Base-by-base conservation (phyloP, 1,140 invertebrate genomes). In the Ceratina japonica region DNA sequence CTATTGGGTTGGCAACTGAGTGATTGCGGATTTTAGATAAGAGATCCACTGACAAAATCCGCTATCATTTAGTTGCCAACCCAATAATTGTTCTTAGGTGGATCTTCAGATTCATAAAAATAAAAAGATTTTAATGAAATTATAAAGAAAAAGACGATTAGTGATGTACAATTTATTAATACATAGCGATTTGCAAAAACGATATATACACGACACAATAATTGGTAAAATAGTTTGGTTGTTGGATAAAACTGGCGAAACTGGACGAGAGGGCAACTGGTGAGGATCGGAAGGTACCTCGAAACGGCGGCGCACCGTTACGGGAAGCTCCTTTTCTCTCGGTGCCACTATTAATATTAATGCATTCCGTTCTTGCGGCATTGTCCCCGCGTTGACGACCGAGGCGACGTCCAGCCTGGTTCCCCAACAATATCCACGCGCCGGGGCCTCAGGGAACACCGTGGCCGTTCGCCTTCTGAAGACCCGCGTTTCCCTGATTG, bases 331-430 rank as follows among this genome's bases (percentile, higher is more conserved):
- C 75, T 44, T 44, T 44, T 10, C 37, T 44, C 37, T 44, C 70
- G 58, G 79, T 81, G 65, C 64, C 75, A 79, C 76, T 87, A 89
- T 89, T 87, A 88, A 89, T 89, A 89, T 89, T 89, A 88, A 89
- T 89, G 84, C 88, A 87, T 89, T 89, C 87, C 84, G 54, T 87
- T 83, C 79, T 79, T 79, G 79, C 70, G 74, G 84, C 85, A 88
- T 89, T 89, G 84, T 89, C 74, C 86, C 80, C 82, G 77, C 79
- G 75, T 84, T 77, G 78, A 78, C 85, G 76, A 44, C 37, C 27
- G 61, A 51, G 61, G 54, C 80, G 37, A 59, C 73, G 62, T 85
- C 75, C 83, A 87, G 27, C 66, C 24, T 70, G 51, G 22, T 37
- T 31, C 52, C 7, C 24, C 66, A 7, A 80, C 84, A 80, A 86